phyloP scores from a whole-genome alignment of 1,140 invertebrate genomes.

The Drosophila paulistorum region DNA sequence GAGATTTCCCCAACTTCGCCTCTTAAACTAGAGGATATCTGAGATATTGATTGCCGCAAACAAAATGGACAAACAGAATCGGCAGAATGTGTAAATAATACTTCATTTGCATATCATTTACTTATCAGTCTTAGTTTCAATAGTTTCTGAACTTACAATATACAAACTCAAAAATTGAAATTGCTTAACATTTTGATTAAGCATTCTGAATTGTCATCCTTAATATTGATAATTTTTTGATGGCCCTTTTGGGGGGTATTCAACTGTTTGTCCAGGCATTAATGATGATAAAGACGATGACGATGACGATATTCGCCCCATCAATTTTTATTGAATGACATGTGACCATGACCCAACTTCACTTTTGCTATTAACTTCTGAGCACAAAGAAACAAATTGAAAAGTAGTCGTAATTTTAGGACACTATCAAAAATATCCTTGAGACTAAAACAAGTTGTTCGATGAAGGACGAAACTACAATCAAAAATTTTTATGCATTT shows the following conservation, averaged over 20 bases:
- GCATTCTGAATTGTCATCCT: not conserved
- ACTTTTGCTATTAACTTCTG: not conserved
- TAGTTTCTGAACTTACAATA: too few species aligned
- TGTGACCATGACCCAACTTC: not conserved
- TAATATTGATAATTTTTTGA: constrained; percentile 5
- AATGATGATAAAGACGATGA: not conserved
- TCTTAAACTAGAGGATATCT: too few species aligned
- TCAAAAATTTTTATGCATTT: not conserved
- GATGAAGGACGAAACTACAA: constrained; percentile 1
- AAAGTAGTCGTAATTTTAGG: not conserved
- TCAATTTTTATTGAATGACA: constrained; percentile 7
- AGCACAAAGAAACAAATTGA: not conserved
- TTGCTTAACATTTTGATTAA: too few species aligned
- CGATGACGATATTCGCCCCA: constrained; percentile 1
- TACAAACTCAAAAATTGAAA: too few species aligned
- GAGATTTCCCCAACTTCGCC: too few species aligned
- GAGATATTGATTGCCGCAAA: too few species aligned
- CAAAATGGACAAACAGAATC: too few species aligned
- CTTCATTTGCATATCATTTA: too few species aligned
- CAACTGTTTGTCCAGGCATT: not conserved
- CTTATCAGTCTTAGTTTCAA: too few species aligned
- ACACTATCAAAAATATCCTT: constrained; percentile 1
- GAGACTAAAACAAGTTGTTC: not conserved
- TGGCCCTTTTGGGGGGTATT: not conserved
- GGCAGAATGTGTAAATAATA: too few species aligned